Evolutionary conservation across 2,113 vertebrate genomes (phyloP).

Genomic region (Platysternon megacephalum): DNA sequence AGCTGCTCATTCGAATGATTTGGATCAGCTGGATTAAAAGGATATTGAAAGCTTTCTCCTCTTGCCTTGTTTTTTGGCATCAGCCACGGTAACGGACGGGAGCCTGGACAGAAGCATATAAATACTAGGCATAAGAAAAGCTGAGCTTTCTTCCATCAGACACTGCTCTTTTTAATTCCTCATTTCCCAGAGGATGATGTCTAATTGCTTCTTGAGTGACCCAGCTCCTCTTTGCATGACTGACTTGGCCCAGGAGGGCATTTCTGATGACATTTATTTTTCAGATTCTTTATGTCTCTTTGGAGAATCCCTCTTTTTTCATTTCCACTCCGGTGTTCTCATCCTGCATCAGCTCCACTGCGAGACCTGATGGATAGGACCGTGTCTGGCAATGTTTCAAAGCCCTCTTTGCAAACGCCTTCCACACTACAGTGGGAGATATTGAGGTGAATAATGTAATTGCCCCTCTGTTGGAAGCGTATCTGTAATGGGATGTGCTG

Average conservation of each 20-base stretch:
- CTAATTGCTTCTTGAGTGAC: neutral
- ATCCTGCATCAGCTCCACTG: neutral
- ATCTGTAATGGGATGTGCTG: neutral
- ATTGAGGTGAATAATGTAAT: neutral
- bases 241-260: slow-evolving; percentile 5
- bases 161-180: slow-evolving; percentile 14
- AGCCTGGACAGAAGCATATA: neutral
- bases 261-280: slow-evolving; percentile 37
- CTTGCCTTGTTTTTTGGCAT: neutral
- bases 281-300: slow-evolving; percentile 21
- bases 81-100: neutral
- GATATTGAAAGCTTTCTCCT: neutral
- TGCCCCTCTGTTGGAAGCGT: neutral
- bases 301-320: neutral
- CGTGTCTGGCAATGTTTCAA: neutral
- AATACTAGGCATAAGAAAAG: neutral
- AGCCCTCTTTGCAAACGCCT: neutral
- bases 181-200: neutral
- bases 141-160: neutral
- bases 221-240: neutral
- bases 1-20: neutral
- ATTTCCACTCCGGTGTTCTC: neutral
- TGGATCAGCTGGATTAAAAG: neutral
- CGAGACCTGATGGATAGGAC: neutral
- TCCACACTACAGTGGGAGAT: neutral